phyloP scores from a whole-genome alignment of 2,113 vertebrate species.

The Vidua chalybeata region DNA sequence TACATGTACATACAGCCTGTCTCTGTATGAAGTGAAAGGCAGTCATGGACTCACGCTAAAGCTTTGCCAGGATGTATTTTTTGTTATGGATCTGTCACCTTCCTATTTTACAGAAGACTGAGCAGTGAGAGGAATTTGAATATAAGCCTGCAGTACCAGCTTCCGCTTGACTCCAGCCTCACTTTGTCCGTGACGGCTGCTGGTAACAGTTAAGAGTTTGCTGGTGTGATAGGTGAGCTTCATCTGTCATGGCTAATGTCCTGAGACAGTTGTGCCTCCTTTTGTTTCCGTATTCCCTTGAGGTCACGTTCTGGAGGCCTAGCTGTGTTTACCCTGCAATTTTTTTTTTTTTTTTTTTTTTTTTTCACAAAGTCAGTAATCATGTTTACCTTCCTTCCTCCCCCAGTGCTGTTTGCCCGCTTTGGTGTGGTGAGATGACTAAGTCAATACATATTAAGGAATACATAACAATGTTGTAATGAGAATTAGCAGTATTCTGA shows the following conservation, averaged over 20 bases:
- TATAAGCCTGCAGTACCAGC: background rate
- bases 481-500: constrained; percentile 66
- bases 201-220: constrained; percentile 47
- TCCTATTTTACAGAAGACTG: background rate
- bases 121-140: constrained; percentile 10
- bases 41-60: rapidly evolving
- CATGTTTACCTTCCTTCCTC: constrained; percentile 70
- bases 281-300: constrained; percentile 70
- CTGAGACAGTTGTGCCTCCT: constrained; percentile 64
- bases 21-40: background rate
- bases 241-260: constrained; percentile 67
- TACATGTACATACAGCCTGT: background rate
- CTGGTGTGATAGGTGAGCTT: constrained; percentile 73
- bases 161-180: constrained; percentile 25
- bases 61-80: background rate
- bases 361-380: constrained; percentile 24
- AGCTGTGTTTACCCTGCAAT: constrained; percentile 66
- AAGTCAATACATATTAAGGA: constrained; percentile 78
- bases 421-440: constrained; percentile 65
- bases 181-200: constrained; percentile 38
- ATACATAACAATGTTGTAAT: constrained; percentile 74
- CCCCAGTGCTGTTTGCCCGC: constrained; percentile 70
- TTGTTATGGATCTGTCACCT: background rate
- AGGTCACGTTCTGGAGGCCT: constrained; percentile 68
- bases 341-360: background rate